Evolutionary conservation across 23 tunicate species (phyloP).

Genomic region (Ascidia mentula): DNA sequence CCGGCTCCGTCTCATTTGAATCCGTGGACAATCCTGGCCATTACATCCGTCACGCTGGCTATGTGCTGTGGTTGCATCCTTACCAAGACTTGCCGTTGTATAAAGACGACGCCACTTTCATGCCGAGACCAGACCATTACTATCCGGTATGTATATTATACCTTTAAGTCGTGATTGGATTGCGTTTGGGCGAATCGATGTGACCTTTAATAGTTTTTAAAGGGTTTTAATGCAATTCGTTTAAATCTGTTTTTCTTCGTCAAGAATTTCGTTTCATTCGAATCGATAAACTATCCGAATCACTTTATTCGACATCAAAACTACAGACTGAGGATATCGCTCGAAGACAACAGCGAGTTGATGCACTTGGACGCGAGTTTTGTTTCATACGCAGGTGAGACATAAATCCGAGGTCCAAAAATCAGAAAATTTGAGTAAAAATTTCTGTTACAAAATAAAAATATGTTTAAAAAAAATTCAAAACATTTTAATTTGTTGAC

Average conservation of each 20-base stretch:
- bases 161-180: no score
- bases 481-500: no score
- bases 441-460: no score
- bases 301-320: constrained; percentile 21
- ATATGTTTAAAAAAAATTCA: no score
- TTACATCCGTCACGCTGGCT: constrained; percentile 22
- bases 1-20: constrained; percentile 18
- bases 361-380: constrained; percentile 17
- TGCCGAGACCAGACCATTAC: not conserved
- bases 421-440: no score
- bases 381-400: not conserved
- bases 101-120: constrained; percentile 12
- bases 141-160: not conserved
- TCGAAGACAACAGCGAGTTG: constrained; percentile 5
- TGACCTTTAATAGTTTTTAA: no score
- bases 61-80: constrained; percentile 1
- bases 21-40: constrained; percentile 12
- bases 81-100: not conserved
- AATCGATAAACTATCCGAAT: constrained; percentile 24
- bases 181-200: no score
- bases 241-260: no score
- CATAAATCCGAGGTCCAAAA: no score
- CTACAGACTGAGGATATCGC: constrained; percentile 16
- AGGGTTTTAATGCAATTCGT: no score
- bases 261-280: constrained; percentile 15